Base-by-base conservation (phyloP, 1,140 invertebrate genomes). In the Drosophila teissieri region DNA sequence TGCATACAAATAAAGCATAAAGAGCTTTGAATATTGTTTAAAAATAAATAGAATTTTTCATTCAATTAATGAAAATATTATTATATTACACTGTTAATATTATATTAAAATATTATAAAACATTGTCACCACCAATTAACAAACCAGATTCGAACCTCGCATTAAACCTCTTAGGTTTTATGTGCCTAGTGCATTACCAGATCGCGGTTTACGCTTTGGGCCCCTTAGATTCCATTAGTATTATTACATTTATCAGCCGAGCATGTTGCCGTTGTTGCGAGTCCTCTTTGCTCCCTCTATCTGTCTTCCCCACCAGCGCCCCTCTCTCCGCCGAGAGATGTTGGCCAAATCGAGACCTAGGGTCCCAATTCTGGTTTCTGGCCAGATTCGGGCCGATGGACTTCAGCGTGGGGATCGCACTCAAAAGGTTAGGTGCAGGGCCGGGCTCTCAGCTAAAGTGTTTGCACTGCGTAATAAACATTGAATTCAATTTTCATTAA, bases 401-500 rank as follows among this genome's bases (percentile, higher is more conserved):
- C 39, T 15, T 14, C 39, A 31, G 3, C 22, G 14, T 34, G 22
- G 27, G 48, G 36, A 54, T 62, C 57, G 31, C 51, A 84, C 74
- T 81, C 65, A 82, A 84, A 84, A 81, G 74, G 67, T 82, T 88
- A 65, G 70, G 49, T 53, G 19, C 75, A 85, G 79, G 79, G 79
- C 78, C 77, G 37, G 37, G 37, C 54, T 57, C 48, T 34, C 55
- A 36, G 39, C 68, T 74, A 49, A 76, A 80, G 67, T 85, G 82
- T 75, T 65, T 42, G 27, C 64, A 14, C 48, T 88, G 78, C 82
- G 82, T 86, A 86, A 86, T 86, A 86, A 86, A 86, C 82, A 86
- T 86, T 82, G 88, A 86, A 86, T 88, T 86, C 82, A 86, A 86
- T 86, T 88, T 88, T 86, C 82, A 86, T 86, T 86, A 86, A 86